Base-by-base conservation (phyloP, 2,888 invertebrate genomes). In the Dynastes hyllus region DNA sequence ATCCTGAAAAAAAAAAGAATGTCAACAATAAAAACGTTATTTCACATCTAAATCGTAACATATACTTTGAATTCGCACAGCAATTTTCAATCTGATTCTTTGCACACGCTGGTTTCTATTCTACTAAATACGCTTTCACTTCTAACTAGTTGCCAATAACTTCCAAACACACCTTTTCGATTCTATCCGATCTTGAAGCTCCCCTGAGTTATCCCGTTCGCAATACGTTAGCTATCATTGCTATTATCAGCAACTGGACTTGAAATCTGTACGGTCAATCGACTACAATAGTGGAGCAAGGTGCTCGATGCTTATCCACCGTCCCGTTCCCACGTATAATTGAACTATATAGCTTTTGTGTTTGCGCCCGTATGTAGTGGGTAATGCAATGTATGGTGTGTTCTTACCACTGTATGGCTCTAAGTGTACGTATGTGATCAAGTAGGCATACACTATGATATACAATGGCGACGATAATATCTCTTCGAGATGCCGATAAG, bases 301-400 rank as follows among this genome's bases (percentile, higher is more conserved):
- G 82, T 82, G 82, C 78, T 79, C 79, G 81, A 82, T 81, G 58
- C 80, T 79, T 69, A 81, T 81, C 81, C 73, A 79, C 77, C 45
- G 29, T 76, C 37, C 77, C 73, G 81, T 82, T 82, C 82, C 82
- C 82, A 82, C 82, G 81, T 82, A 78, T 81, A 80, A 82, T 82
- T 81, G 82, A 80, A 80, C 76, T 51, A 71, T 80, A 61, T 79
- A 80, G 81, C 81, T 81, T 81, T 81, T 71, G 71, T 71, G 58
- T 37, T 58, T 37, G 55, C 29, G 29, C 32, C 37, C 11, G 55
- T 53, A n/a, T 13, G 45, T 32, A 32, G 45, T 11, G 8, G 45
- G 45, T 45, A 45, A 45, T 45, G 51, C 40, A 71, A 58, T 58
- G 37, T 58, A 58, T 58, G 58, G 55, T 71, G 58, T 58, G 58